Evolutionary conservation across 92 coral and sea anemone genomes (phyloP).

Genomic region (Zoanthus sansibaricus): DNA sequence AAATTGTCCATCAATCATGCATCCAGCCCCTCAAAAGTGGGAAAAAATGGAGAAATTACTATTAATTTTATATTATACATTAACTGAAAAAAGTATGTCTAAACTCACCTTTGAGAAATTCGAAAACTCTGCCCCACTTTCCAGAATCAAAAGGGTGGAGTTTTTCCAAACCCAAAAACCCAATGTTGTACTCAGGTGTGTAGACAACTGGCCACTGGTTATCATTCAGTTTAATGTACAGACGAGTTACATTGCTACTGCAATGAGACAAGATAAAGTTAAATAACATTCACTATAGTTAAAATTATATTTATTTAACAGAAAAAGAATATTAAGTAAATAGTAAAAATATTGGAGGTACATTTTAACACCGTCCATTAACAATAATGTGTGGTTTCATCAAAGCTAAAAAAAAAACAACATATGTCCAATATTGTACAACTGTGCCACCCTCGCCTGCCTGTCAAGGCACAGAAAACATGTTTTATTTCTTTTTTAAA

Average conservation of each 20-base stretch:
- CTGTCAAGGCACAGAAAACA: no score
- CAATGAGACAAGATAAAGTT: neutral
- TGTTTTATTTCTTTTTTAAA: no score
- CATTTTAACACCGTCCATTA: no score
- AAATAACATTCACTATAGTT: neutral
- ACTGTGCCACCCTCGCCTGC: no score
- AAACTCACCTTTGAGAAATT: slow-evolving; percentile 76
- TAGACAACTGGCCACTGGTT: slow-evolving; percentile 97
- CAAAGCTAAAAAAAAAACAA: no score
- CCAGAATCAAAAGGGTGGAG: slow-evolving; percentile 99
- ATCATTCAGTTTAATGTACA: slow-evolving; percentile 80
- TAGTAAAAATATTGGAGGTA: no score
- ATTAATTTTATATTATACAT: neutral
- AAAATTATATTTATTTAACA: no score
- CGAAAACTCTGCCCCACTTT: slow-evolving; percentile 96
- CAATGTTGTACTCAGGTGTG: slow-evolving; percentile 86
- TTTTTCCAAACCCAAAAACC: slow-evolving; percentile 89
- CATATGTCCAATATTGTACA: no score
- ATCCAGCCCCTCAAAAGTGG: no score
- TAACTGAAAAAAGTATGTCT: neutral
- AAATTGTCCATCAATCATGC: no score
- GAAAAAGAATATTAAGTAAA: no score
- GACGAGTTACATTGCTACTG: slow-evolving; percentile 48
- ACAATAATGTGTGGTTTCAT: no score
- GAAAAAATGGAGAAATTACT: neutral